Evolutionary conservation across 2,888 invertebrate genomes (phyloP).

Genomic region (Erebia ligea): DNA sequence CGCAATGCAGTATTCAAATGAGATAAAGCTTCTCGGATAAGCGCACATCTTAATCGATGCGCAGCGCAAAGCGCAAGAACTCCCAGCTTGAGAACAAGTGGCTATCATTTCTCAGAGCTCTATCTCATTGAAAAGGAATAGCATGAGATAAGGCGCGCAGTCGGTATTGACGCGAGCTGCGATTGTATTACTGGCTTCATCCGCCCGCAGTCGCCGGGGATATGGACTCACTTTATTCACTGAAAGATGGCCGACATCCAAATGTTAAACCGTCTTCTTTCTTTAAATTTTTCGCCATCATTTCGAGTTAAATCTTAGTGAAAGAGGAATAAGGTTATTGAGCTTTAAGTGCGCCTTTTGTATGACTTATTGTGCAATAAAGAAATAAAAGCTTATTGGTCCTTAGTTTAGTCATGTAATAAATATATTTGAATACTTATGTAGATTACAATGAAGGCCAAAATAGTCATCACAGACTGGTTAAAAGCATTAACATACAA

Average conservation of each 20-base stretch:
- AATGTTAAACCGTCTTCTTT: not conserved
- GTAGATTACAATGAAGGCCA: too few species aligned
- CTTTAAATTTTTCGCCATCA: not conserved
- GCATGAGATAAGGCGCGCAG: conserved; percentile 24
- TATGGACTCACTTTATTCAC: conserved; percentile 25
- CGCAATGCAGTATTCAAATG: not conserved
- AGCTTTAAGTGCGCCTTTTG: too few species aligned
- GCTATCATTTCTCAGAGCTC: conserved; percentile 23
- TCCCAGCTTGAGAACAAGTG: conserved; percentile 13
- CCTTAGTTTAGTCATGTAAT: too few species aligned
- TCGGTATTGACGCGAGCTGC: not conserved
- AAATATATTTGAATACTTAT: too few species aligned
- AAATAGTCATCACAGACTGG: too few species aligned
- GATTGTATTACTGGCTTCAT: not conserved
- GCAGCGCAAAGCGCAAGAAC: not conserved
- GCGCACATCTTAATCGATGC: not conserved
- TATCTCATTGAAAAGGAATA: conserved; percentile 27
- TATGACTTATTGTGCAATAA: too few species aligned
- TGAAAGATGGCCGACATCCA: conserved; percentile 9
- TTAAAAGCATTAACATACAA: too few species aligned
- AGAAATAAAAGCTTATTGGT: too few species aligned
- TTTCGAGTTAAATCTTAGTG: not conserved
- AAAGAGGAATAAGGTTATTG: too few species aligned
- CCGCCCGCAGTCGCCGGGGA: not conserved
- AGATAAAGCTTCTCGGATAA: not conserved